Base-by-base conservation (phyloP, 2,113 vertebrate species). In the Tretioscincus oriximinensis region DNA sequence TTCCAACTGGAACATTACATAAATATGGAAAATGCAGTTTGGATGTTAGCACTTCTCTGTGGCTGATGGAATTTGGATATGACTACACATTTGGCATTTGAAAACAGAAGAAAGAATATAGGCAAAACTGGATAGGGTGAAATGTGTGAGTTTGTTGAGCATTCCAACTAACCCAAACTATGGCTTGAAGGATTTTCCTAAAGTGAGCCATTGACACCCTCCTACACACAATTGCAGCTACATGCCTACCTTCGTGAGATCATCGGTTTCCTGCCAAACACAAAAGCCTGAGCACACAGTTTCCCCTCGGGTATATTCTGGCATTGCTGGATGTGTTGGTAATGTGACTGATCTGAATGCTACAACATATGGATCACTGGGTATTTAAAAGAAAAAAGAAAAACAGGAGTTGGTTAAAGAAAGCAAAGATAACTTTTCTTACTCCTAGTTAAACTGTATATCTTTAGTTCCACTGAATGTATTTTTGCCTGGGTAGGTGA, bases 251-350 rank as follows among this genome's bases (percentile, higher is more conserved):
- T 98, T 98, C 85, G 96, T 96, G 76, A 78, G 76, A 31, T 93
- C 89, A 60, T 92, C 94, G 21, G 94, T 96, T 87, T 97, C 96
- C 0, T 95, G 93, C 96, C 94, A 96, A 86, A 99, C 94, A 73
- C 96, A 96, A 94, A 99, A 99, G 31, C 98, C 98, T 0, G 98
- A 98, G 88, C 97, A 99, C 22, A 98, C 87, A 0, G 97, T 97
- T 91, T 99, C 98, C 20, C 96, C 96, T 0, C 98, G 95, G 0
- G 93, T 95, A 89, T 95, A 96, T 29, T 93, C 76, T 0, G 90
- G 84, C 0, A 82, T 94, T 83, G 96, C 93, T 0, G 91, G 94
- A 81, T 97, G 95, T 0, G 96, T 97, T 77, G 97, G 97, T 89
- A 99, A 91, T 0, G 96, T 97, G 84, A 99, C 97, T 0, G 98